phyloP scores from a whole-genome alignment of 2,888 invertebrate species.

The Molanna angustata region DNA sequence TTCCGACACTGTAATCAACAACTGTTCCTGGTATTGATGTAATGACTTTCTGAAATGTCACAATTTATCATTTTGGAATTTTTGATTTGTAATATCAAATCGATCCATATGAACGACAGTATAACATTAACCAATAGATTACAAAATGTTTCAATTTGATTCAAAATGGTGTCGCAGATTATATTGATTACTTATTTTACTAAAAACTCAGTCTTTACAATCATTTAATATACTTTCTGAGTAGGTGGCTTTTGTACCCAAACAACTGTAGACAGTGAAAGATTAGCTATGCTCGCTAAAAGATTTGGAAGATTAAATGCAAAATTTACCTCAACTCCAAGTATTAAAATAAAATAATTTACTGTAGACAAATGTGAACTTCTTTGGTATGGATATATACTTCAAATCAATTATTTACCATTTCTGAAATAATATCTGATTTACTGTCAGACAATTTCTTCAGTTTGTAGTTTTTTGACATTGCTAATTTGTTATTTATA shows the following conservation, averaged over 20 bases:
- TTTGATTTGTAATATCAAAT: not conserved
- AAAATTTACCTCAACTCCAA: no score
- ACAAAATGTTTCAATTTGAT: no score
- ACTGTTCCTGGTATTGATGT: constrained; percentile 54
- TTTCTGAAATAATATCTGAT: constrained; percentile 5
- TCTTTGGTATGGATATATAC: not conserved
- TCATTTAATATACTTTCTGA: no score
- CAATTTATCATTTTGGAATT: not conserved
- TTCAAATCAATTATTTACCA: constrained; percentile 7
- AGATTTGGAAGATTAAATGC: no score
- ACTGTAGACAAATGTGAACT: no score
- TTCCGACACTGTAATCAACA: constrained; percentile 58
- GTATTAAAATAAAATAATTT: no score
- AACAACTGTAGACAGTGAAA: no score
- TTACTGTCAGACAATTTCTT: not conserved
- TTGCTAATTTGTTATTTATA: constrained; percentile 62
- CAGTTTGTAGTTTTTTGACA: constrained; percentile 35
- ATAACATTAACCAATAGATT: not conserved
- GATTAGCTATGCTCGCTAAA: no score
- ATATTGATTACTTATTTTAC: no score
- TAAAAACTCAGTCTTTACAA: no score
- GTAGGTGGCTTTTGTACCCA: no score
- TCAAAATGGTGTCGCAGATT: no score
- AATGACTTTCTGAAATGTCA: constrained; percentile 43
- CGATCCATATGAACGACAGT: not conserved